phyloP scores from a whole-genome alignment of 2,888 invertebrate species.

The Nomada ruficornis region DNA sequence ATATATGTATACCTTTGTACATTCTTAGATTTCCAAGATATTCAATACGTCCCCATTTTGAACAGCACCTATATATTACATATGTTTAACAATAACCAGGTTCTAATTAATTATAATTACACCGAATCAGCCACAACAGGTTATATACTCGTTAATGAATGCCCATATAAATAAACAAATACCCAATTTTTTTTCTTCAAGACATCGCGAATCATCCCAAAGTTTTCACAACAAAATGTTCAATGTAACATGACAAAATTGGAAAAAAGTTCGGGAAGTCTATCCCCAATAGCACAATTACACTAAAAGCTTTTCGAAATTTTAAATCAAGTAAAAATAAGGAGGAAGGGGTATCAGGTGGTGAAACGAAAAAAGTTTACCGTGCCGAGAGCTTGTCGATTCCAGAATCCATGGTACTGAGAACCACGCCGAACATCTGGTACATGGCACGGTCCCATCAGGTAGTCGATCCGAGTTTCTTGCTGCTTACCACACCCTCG shows the following conservation, averaged over 20 bases:
- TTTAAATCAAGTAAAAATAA: constrained; percentile 39
- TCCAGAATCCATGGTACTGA: constrained; percentile 60
- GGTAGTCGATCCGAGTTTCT: constrained; percentile 70
- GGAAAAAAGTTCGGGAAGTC: not conserved
- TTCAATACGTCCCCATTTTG: too few relatives aligned
- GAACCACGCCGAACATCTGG: constrained; percentile 68
- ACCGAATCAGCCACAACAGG: too few relatives aligned
- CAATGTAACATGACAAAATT: not conserved
- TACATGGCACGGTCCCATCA: constrained; percentile 67
- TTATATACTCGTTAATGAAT: too few relatives aligned
- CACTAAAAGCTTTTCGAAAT: constrained; percentile 38
- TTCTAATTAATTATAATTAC: too few relatives aligned
- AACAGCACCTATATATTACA: too few relatives aligned
- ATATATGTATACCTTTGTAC: too few relatives aligned
- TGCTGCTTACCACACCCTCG: constrained; percentile 57
- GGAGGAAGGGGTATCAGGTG: constrained; percentile 41
- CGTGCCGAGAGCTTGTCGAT: constrained; percentile 61
- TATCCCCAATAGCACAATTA: not conserved
- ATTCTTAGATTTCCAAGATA: too few relatives aligned
- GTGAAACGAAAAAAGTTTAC: constrained; percentile 67
- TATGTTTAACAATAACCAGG: too few relatives aligned
- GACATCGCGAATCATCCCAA: too few relatives aligned
- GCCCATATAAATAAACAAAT: too few relatives aligned
- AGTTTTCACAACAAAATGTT: too few relatives aligned
- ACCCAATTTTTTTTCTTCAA: too few relatives aligned